Base-by-base conservation (phyloP, 2,888 invertebrate genomes). In the Trichacis sp. region DNA sequence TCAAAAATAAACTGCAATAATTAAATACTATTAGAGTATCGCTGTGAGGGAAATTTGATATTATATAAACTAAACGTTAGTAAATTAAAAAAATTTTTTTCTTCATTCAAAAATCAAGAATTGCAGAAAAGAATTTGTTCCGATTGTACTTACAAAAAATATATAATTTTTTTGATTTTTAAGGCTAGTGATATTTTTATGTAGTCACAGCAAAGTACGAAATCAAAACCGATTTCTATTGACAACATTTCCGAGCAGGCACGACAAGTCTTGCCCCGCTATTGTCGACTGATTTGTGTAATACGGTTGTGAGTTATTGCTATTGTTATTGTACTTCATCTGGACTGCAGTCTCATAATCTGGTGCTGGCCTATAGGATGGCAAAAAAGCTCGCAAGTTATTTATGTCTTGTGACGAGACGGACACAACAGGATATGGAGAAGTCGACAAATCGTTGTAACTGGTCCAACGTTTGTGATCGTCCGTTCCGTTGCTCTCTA, bases 321-420 rank as follows among this genome's bases (percentile, higher is more conserved):
- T 77, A 17, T 76, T 73, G 49, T 79, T 83, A 56, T 78, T 81
- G 52, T 93, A 93, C 81, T 95, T 95, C 76, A 94, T 92, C 80
- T 94, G 93, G 64, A 97, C 88, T 11, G 97, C 96, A 0, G 95
- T 95, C 80, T 97, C 96, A 84, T 98, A 98, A 85, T 97, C 97
- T 0, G 98, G 97, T 1, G 96, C 95, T 0, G 94, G 94, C 1
- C 97, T 89, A 82, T 95, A 95, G 0, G 92, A 91, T 0, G 95
- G 94, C n/a, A 94, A 83, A 68, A 94, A 87, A 12, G 92, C 91
- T 75, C 93, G 90, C 72, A 86, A 85, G 75, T 87, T 87, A 67
- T 89, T 87, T 24, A 87, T 82, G 59, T 87, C 87, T 1, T 83
- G 79, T 5, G 81, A 77, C 0, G 84, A 83, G 6, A 80, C 82